These are phyloP conservation scores for Berghia stephanieae DNA, from an alignment of 1,140 invertebrate species.

Conservation along the genomic window DNA sequence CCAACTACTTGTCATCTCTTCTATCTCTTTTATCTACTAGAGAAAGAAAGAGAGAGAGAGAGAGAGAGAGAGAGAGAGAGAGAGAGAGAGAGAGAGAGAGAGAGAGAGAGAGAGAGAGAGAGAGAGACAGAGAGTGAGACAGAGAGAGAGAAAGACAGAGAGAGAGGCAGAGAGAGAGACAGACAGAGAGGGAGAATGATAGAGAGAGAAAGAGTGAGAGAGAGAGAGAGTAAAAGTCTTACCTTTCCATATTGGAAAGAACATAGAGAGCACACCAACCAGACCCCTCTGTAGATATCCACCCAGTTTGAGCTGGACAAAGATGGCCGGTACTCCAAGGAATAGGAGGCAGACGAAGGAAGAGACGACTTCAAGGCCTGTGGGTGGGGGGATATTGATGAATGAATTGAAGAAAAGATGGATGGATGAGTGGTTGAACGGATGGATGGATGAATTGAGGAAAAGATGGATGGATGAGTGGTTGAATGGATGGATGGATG, in stretches of 20 bases:
- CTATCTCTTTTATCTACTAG: background rate
- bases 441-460: no score
- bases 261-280: conserved; percentile 46
- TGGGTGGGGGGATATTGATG: background rate
- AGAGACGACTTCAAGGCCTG: conserved; percentile 49
- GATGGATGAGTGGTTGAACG: no score
- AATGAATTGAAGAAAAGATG: no score
- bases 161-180: background rate
- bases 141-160: background rate
- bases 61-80: background rate
- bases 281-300: conserved; percentile 57
- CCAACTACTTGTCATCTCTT: no score
- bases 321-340: background rate
- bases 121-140: background rate
- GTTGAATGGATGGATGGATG: no score
- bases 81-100: no score
- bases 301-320: conserved; percentile 55
- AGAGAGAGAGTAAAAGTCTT: background rate
- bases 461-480: no score
- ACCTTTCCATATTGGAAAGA: conserved; percentile 30
- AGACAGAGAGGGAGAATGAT: background rate
- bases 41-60: background rate
- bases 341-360: conserved; percentile 46
- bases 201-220: background rate
- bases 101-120: background rate